Evolutionary conservation across 2,113 vertebrate genomes (phyloP).

Genomic region (Oncorhynchus kisutch): DNA sequence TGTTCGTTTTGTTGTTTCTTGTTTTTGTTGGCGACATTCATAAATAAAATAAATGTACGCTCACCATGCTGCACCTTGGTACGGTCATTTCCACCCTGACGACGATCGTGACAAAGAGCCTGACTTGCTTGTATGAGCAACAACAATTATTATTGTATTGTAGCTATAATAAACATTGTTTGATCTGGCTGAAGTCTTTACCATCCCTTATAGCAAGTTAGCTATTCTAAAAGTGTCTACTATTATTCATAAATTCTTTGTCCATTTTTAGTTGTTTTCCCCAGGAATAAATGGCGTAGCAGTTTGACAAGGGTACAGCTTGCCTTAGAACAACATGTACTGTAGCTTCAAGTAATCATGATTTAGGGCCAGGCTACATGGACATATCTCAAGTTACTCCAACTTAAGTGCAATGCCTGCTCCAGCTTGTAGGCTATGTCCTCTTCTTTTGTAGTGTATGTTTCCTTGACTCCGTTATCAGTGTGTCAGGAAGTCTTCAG

Average conservation of each 20-base stretch:
- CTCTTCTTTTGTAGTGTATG: slow-evolving; percentile 6
- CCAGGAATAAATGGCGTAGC: slow-evolving; percentile 20
- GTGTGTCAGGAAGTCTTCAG: not conserved
- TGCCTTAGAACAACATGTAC: slow-evolving; percentile 25
- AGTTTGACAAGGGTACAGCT: slow-evolving; percentile 40
- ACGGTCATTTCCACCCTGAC: no score
- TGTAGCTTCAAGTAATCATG: slow-evolving; percentile 30
- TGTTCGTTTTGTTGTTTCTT: no score
- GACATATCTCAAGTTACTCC: slow-evolving; percentile 27
- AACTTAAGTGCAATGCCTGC: slow-evolving; percentile 32
- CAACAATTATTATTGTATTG: no score
- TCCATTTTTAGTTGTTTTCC: slow-evolving; percentile 31
- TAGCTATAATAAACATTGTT: no score
- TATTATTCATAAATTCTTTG: slow-evolving; percentile 10
- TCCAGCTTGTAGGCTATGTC: slow-evolving; percentile 7
- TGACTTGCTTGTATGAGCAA: no score
- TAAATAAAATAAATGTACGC: no score
- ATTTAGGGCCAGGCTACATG: slow-evolving; percentile 37
- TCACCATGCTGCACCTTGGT: no score
- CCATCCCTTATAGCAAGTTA: no score
- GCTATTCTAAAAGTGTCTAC: no score
- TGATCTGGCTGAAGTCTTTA: no score
- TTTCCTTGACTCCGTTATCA: slow-evolving; percentile 13
- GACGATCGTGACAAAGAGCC: no score
- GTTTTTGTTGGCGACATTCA: no score